phyloP scores from a whole-genome alignment of 2,797 vertebrate genomes.

The Graptemys geographica region DNA sequence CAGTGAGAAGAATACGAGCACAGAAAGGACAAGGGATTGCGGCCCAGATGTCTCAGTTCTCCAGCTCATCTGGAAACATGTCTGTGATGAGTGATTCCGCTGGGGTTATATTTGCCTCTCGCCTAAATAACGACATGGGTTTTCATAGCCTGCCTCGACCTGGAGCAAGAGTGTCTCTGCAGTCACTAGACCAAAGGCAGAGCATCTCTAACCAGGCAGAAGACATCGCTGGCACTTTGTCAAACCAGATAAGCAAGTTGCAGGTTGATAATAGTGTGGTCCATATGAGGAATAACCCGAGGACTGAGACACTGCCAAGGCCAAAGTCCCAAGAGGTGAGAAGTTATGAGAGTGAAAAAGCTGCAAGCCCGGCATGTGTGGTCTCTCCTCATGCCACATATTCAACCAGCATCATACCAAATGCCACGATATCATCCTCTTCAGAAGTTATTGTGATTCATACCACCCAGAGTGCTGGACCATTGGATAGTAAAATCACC shows the following conservation, averaged over 20 bases:
- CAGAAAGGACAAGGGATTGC: conserved; percentile 96
- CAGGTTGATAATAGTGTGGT: conserved; percentile 85
- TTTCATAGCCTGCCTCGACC: conserved; percentile 95
- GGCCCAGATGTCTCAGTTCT: conserved; percentile 93
- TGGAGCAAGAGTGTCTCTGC: conserved; percentile 87
- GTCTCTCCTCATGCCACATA: conserved; percentile 93
- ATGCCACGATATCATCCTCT: conserved; percentile 90
- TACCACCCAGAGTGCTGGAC: conserved; percentile 75
- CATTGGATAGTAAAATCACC: conserved; percentile 71
- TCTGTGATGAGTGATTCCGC: conserved; percentile 87
- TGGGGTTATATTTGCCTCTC: conserved; percentile 83
- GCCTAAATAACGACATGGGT: conserved; percentile 83
- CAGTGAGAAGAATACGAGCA: conserved; percentile 94
- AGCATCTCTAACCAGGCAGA: conserved; percentile 82
- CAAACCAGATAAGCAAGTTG: conserved; percentile 83
- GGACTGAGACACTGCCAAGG: conserved; percentile 76
- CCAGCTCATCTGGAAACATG: conserved; percentile 92
- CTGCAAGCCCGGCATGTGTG: conserved; percentile 83
- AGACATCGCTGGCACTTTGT: conserved; percentile 66
- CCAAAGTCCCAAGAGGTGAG: conserved; percentile 91
- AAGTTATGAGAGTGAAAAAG: conserved; percentile 81
- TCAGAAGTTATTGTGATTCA: conserved; percentile 90
- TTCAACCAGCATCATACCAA: conserved; percentile 92
- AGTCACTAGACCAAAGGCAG: conserved; percentile 85
- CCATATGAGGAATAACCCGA: conserved; percentile 83